Base-by-base conservation (phyloP, 2,888 invertebrate species). In the Ctenicera cuprea region DNA sequence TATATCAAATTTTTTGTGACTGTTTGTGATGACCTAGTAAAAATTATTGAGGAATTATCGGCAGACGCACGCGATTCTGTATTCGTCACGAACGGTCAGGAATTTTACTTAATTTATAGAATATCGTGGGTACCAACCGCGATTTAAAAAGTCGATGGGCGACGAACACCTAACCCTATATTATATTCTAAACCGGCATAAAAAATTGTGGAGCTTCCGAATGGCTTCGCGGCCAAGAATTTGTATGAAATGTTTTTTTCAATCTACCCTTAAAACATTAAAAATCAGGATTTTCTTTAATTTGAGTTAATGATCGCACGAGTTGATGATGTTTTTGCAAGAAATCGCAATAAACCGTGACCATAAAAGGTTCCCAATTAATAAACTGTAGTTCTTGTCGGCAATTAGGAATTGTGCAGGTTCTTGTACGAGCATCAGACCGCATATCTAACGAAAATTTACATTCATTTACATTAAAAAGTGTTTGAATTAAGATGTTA, bases 381-480 rank as follows among this genome's bases (percentile, higher is more conserved):
- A 77, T 75, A 71, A 73, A 76, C 69, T 70, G 71, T 73, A 59
- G 70, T 72, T 70, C 76, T 77, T 82, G 82, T 80, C 79, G 77
- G 80, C 82, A 84, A 84, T 84, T 83, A 83, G 82, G 81, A 81
- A 83, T 83, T 82, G 82, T 82, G 82, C 82, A 82, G 81, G 79
- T 81, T 79, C 76, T 79, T 81, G 74, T 78, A 82, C 80, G 80
- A 80, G 77, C 79, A 81, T 81, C 82, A 77, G 75, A 74, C 74
- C 77, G 84, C 82, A 84, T 84, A 84, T 85, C 84, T 82, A 75
- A 76, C 77, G 61, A 76, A 77, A 82, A 85, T 85, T 85, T 83
- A 83, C 85, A 85, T 85, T 84, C 83, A 85, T 85, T 84, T 84
- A 83, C 82, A 82, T 81, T 83, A 78, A 77, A 80, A 82, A 77